Base-by-base conservation (phyloP, 2,797 vertebrate genomes). In the Melanotaenia trifasciata region DNA sequence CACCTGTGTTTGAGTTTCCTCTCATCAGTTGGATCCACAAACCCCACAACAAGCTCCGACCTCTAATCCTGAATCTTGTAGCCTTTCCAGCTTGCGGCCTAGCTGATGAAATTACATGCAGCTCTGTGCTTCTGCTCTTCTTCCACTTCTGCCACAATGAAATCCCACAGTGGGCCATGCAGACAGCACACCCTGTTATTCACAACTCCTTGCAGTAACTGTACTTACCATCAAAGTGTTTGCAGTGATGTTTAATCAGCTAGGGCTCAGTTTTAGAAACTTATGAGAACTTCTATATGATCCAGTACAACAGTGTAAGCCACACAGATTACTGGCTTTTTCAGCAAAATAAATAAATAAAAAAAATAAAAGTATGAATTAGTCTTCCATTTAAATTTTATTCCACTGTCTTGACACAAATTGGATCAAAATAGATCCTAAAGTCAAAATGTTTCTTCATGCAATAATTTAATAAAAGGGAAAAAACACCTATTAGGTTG, bases 11-110 rank as follows among this genome's bases (percentile, higher is more conserved):
- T 64, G 40, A 54, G 68, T 69, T 77, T 58, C 69, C 40, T 61
- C 45, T 54, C 70, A 80, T 84, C 74, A 75, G 32, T 78, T 38
- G 18, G 69, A 80, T 82, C 82, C 79, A 65, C 78, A 73, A 51
- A 22, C 83, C 81, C 79, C 67, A 24, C 33, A 50, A 33, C 80
- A 60, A 58, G 43, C 53, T 51, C 51, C 43, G 83, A 76, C 87
- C 83, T 91, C 67, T 89, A 90, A 91, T 91, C 81, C 83, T 83
- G 72, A 73, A 61, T 66, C 84, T 80, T 85, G 85, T 87, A 85
- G 89, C 89, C 83, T 81, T 70, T 76, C 85, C 80, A 51, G 50
- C 50, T 51, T 11, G 43, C 22, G 50, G 50, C 50, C 22, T 5
- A 4, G 50, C 50, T 51, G 50, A 51, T 51, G 50, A 51, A 51